A percentile compares a stretch with the other conserved stretches of the same genome.
phyloP scores from a whole-genome alignment of 2,888 invertebrate species.

The Cephonodes hylas region DNA sequence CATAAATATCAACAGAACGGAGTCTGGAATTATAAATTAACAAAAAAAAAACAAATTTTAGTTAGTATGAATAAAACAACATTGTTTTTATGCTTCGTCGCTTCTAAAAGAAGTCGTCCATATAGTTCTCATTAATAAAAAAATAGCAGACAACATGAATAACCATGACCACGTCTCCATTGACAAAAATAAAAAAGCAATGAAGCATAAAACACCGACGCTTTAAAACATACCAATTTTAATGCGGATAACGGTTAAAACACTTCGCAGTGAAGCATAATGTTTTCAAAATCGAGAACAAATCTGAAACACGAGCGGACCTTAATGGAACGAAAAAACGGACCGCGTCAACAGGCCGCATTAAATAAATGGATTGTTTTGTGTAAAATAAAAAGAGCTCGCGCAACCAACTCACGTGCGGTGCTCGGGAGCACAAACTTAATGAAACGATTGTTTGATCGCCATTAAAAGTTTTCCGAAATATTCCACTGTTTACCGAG shows the following conservation, averaged over 20 bases:
- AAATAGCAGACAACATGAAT: neutral
- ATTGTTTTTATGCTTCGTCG: too few relatives aligned
- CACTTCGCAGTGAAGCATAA: neutral
- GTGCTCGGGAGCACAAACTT: conserved; percentile 43
- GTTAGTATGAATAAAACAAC: too few relatives aligned
- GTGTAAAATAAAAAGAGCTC: conserved; percentile 30
- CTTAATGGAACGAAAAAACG: conserved; percentile 37
- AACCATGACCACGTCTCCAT: neutral
- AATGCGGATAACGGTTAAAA: neutral
- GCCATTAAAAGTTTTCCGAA: conserved; percentile 72
- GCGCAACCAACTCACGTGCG: conserved; percentile 37
- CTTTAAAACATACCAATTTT: neutral
- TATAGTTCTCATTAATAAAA: neutral
- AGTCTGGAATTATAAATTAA: too few relatives aligned
- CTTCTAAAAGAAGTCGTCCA: too few relatives aligned
- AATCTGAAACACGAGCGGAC: conserved; percentile 24
- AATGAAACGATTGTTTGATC: conserved; percentile 69
- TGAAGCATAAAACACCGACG: neutral
- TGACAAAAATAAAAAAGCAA: neutral
- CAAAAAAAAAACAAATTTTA: too few relatives aligned
- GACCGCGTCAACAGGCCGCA: conserved; percentile 40
- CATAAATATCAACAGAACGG: too few relatives aligned
- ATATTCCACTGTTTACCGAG: conserved; percentile 57
- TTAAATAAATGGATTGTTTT: conserved; percentile 51
- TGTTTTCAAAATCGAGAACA: conserved; percentile 24